Evolutionary conservation across 2,888 invertebrate species (phyloP).

Genomic region (Imbricaverruca yamaguchii): DNA sequence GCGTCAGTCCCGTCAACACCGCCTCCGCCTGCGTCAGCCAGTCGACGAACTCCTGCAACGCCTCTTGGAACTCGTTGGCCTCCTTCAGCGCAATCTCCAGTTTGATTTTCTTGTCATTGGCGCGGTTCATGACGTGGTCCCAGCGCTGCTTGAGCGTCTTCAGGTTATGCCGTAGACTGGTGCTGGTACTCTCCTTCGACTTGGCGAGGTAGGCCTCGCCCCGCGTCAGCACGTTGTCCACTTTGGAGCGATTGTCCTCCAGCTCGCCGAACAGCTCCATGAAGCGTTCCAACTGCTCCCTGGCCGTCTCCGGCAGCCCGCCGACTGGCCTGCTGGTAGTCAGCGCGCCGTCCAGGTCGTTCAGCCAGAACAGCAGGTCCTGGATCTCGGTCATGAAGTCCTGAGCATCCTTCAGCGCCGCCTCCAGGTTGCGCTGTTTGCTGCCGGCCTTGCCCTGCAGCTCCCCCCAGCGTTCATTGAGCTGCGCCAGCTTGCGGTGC

Average conservation of each 20-base stretch:
- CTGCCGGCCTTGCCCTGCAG: conserved; percentile 75
- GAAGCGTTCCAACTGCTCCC: conserved; percentile 92
- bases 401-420: conserved; percentile 84
- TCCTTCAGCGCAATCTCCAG: conserved; percentile 93
- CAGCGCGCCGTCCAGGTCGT: conserved; percentile 88
- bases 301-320: conserved; percentile 94
- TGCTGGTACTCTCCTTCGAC: conserved; percentile 56
- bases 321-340: conserved; percentile 94
- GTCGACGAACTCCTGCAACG: conserved; percentile 86
- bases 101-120: conserved; percentile 94
- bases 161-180: conserved; percentile 77
- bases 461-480: conserved; percentile 86
- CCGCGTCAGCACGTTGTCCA: conserved; percentile 80
- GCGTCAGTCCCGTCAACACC: conserved; percentile 73
- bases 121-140: conserved; percentile 84
- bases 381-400: conserved; percentile 89
- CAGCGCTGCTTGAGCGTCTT: conserved; percentile 84
- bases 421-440: conserved; percentile 82
- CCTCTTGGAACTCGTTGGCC: conserved; percentile 90
- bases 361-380: conserved; percentile 84
- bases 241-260: conserved; percentile 81
- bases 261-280: conserved; percentile 92
- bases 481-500: conserved; percentile 69
- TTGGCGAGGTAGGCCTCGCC: conserved; percentile 80
- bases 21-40: conserved; percentile 96